Base-by-base conservation (phyloP, 1,140 invertebrate genomes). In the Polypedilum pembai region DNA sequence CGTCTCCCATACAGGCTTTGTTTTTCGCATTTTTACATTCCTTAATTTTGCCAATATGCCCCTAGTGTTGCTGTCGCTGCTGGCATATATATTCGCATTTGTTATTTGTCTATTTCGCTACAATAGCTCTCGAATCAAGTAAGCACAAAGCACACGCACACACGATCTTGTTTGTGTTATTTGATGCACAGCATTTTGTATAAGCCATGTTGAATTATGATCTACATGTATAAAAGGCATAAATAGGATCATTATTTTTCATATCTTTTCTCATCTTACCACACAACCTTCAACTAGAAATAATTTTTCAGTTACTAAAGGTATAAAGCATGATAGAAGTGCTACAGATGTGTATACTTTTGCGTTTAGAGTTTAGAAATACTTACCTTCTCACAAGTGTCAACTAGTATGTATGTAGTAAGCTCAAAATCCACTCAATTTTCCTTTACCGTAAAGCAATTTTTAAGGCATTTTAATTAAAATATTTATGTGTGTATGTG, bases 121-220 rank as follows among this genome's bases (percentile, higher is more conserved):
- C 41, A 45, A 45, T 45, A 15, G 8, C 41, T 15, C 8, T 45
- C 15, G 8, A 45, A 45, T 10, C 10, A 41, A 41, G 40, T 41
- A 41, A 41, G 40, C 10, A n/a, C n/a, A n/a, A n/a, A n/a, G 40
- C 3, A 15, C 41, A 45, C 8, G 41, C 41, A 45, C 8, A 15
- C 41, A 45, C 41, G 15, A 2, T 15, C 8, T 45, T 2, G 41
- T 45, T 2, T 45, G n/a, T 56, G 45, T 33, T n/a, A n/a, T 15
- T 56, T 56, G 45, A 56, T 56, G 45, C 45, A 56, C 12, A 56
- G 45, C n/a, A 15, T 56, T 56, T n/a, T 56, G 12, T 56, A 10
- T 56, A 56, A 56, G 45, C 45, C 15, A 56, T 56, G 12, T n/a
- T 56, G n/a, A 56, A 56, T 56, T 56, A 56, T 56, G 45, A 56